Base-by-base conservation (phyloP, 1,140 invertebrate genomes). In the Apis laboriosa region DNA sequence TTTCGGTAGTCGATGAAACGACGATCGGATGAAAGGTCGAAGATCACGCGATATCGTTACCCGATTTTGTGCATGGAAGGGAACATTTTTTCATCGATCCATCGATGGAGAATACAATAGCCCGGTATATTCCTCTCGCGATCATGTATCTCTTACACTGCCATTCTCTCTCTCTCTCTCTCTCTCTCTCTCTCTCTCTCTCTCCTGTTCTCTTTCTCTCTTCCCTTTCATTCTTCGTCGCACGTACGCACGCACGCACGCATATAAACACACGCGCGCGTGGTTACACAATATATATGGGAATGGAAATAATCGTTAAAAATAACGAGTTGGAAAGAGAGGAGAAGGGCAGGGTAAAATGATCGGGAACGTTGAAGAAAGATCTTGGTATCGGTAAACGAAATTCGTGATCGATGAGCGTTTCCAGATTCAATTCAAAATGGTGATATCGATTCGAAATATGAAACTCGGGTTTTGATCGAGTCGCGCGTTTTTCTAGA, bases 31-130 rank as follows among this genome's bases (percentile, higher is more conserved):
- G 43, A 53, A 55, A 78, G 74, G 56, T 85, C 63, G 61, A 66
- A 80, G 55, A 53, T 56, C 49, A 15, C 70, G 83, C 70, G 66
- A 71, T 28, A 21, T 19, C 24, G 53, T 61, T 28, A 24, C 28
- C 19, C 68, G 60, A 24, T 0, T 82, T 86, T 24, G 67, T 64
- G 78, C 73, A 34, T 77, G 67, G 60, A 82, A 60, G 34, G 79
- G 68, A 74, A 71, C 53, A 24, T 34, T 68, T 56, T 49, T 49
- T 34, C 21, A 81, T 53, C 61, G 67, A 85, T 72, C 85, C 58
- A 70, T 51, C 24, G n/a, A 11, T 17, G 17, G 19, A 21, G 21
- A 43, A 5, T 21, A 21, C n/a, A 9, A 9, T 7, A 9, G 58
- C 53, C 13, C 2, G 12, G 2, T 55, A 55, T 55, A 15, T 60